These are phyloP conservation scores for Scophthalmus maximus DNA, from an alignment of 2,113 vertebrate genomes.

Conservation along the genomic window DNA sequence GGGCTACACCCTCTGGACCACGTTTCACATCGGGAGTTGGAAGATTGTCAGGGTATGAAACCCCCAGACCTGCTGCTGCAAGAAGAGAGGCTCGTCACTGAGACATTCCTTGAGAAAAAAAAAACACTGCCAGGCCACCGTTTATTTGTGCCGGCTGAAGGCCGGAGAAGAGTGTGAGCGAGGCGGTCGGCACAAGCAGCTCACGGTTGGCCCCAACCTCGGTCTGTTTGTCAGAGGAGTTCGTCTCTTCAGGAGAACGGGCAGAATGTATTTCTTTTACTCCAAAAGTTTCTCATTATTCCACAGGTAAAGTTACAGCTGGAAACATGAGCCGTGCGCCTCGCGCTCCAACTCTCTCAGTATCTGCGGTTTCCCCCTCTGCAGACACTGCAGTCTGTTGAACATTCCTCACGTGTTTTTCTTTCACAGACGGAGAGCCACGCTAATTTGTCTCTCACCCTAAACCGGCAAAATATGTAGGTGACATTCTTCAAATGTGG, in stretches of 20 bases:
- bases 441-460: conserved; percentile 56
- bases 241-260: conserved; percentile 7
- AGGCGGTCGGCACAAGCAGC: conserved; percentile 29
- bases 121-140: conserved; percentile 45
- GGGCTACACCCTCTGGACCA: conserved; percentile 59
- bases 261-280: conserved; percentile 13
- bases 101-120: conserved; percentile 34
- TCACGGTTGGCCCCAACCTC: conserved; percentile 30
- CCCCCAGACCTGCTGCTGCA: conserved; percentile 4
- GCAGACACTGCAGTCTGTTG: conserved; percentile 38
- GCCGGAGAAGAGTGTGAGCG: conserved; percentile 30
- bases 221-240: conserved; percentile 48
- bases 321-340: conserved; percentile 16
- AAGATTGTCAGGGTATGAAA: conserved; percentile 44
- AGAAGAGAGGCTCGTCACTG: conserved; percentile 13
- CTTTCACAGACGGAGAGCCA: conserved; percentile 47
- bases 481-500: conserved; percentile 10
- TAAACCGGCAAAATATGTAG: conserved; percentile 45
- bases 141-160: conserved; percentile 58
- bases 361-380: conserved; percentile 49
- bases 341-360: neutral
- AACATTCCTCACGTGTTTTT: conserved; percentile 70
- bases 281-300: conserved; percentile 17
- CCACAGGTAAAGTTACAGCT: conserved; percentile 43
- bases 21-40: conserved; percentile 56